Conservation (phyloP, 1,140 invertebrate genomes). For the Riptortus pedestris region DNA sequence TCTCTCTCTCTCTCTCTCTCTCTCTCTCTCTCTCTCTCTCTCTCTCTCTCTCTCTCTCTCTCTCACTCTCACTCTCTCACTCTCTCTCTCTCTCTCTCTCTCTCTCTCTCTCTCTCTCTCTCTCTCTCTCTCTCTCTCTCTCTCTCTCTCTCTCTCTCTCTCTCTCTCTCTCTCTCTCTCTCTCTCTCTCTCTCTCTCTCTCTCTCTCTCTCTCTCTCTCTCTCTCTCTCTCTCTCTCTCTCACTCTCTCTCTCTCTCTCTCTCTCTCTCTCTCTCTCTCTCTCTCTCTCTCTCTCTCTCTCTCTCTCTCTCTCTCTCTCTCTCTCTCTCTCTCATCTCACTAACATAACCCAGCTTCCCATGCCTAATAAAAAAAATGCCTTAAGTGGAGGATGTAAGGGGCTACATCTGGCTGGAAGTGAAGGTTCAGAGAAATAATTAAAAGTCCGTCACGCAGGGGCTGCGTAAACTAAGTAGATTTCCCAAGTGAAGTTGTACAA, state of each 20-base stretch:
- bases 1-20: neutral
- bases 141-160: neutral
- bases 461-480: too few relatives aligned
- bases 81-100: neutral
- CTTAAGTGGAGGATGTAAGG: too few relatives aligned
- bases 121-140: neutral
- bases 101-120: neutral
- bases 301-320: neutral
- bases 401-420: too few relatives aligned
- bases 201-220: neutral
- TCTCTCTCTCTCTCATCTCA: neutral
- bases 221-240: neutral
- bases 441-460: too few relatives aligned
- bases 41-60: neutral
- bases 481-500: too few relatives aligned
- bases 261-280: neutral
- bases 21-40: neutral
- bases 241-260: neutral
- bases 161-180: neutral
- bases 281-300: neutral
- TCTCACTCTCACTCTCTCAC: neutral
- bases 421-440: too few relatives aligned
- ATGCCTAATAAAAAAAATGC: too few relatives aligned
- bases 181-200: neutral
- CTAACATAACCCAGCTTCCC: too few relatives aligned